Conservation (phyloP, 2,888 invertebrate species). For the Sarcophaga subvicina region DNA sequence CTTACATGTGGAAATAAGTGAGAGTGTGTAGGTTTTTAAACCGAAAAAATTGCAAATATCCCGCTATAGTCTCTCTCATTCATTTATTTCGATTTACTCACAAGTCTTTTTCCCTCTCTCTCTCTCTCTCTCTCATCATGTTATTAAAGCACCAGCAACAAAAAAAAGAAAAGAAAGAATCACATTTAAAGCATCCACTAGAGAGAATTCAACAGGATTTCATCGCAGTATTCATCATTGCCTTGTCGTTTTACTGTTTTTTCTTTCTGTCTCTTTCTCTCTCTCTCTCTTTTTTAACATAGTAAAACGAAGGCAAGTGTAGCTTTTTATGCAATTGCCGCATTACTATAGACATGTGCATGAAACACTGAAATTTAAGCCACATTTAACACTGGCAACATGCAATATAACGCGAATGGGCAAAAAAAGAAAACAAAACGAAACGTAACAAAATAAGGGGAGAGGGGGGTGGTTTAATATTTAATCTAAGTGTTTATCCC, state of each 20-base stretch:
- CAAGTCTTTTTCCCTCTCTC: background rate
- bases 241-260: conserved; percentile 4
- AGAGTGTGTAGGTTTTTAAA: conserved; percentile 8
- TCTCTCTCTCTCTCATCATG: background rate
- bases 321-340: background rate
- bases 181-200: conserved; percentile 60
- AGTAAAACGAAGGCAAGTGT: too few relatives aligned
- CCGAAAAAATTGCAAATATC: conserved; percentile 42
- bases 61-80: background rate
- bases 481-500: conserved; percentile 56
- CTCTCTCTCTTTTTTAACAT: too few relatives aligned
- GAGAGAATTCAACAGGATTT: conserved; percentile 63
- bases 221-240: conserved; percentile 69
- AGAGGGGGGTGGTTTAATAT: background rate
- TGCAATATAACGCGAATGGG: background rate
- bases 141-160: conserved; percentile 41
- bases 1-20: too few relatives aligned
- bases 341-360: background rate
- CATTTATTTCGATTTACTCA: conserved; percentile 40
- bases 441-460: conserved; percentile 5
- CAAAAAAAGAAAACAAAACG: too few relatives aligned
- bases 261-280: too few relatives aligned
- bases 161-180: conserved; percentile 12
- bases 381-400: conserved; percentile 63
- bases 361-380: conserved; percentile 51